Percentiles rank a stretch among this genome's conserved stretches.
Conservation (phyloP, 2,113 vertebrate species). For the Bungarus multicinctus region DNA sequence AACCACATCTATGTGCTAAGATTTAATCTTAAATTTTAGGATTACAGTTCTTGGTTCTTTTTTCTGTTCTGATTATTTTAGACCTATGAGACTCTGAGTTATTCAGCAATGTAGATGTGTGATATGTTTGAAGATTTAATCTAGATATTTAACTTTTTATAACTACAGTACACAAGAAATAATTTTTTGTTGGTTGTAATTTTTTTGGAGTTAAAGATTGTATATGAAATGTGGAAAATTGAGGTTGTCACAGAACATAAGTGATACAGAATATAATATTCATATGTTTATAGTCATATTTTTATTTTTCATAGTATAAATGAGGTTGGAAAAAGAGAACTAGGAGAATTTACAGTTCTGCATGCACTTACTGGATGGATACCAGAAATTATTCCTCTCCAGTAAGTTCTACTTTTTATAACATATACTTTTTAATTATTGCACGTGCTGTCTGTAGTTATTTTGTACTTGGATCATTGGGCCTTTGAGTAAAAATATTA, state of each 20-base stretch:
- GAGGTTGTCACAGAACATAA: not conserved
- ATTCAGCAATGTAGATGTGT: not conserved
- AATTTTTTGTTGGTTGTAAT: not conserved
- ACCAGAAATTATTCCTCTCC: slow-evolving; percentile 81
- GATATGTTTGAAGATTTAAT: not conserved
- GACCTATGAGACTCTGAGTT: not conserved
- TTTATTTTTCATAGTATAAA: slow-evolving; percentile 56
- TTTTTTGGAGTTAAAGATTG: not conserved
- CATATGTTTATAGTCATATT: not conserved
- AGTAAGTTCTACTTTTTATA: slow-evolving; percentile 68
- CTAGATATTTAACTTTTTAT: not conserved
- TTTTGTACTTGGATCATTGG: slow-evolving; percentile 5
- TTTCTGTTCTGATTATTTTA: not conserved
- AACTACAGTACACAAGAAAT: not conserved
- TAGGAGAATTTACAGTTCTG: slow-evolving; percentile 84
- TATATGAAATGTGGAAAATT: not conserved
- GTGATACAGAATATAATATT: not conserved
- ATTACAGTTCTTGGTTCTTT: not conserved
- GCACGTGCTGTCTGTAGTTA: slow-evolving; percentile 1
- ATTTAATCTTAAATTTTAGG: not conserved
- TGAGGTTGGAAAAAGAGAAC: slow-evolving; percentile 65
- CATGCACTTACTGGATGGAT: slow-evolving; percentile 89
- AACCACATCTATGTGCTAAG: not conserved
- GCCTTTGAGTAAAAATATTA: slow-evolving; percentile 3
- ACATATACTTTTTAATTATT: not conserved